Evolutionary conservation across 2,113 vertebrate species (phyloP).

Genomic region (Perca fluviatilis): DNA sequence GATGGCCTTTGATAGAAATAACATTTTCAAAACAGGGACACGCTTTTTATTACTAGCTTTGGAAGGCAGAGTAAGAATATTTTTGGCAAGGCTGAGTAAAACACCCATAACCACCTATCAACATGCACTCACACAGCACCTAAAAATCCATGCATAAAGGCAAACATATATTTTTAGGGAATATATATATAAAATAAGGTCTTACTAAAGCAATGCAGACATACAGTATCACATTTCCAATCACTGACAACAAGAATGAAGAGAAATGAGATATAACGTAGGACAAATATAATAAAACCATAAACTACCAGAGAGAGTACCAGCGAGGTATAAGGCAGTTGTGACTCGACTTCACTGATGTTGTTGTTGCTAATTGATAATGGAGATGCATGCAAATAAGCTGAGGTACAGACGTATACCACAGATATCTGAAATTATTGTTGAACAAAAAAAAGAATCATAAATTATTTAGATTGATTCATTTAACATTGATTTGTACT

Average conservation of each 20-base stretch:
- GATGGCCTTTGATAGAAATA: slow-evolving; percentile 11
- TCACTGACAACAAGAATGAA: not conserved
- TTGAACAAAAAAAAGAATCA: not conserved
- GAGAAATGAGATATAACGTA: not conserved
- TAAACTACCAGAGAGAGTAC: no score
- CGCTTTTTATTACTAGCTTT: not conserved
- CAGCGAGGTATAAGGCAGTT: not conserved
- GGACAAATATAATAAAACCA: not conserved
- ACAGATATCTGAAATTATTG: not conserved
- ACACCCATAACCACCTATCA: not conserved
- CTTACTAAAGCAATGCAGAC: not conserved
- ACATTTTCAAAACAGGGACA: slow-evolving; percentile 15
- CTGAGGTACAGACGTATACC: not conserved
- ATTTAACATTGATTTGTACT: not conserved
- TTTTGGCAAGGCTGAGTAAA: not conserved
- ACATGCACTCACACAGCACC: not conserved
- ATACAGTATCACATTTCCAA: not conserved
- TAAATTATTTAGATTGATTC: not conserved
- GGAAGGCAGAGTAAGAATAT: not conserved
- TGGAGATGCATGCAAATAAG: not conserved
- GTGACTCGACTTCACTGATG: no score
- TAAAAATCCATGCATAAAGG: not conserved
- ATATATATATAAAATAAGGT: not conserved
- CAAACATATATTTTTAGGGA: not conserved
- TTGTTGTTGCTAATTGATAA: not conserved